phyloP scores from a whole-genome alignment of 2,888 invertebrate species.

The Arenicola marina region DNA sequence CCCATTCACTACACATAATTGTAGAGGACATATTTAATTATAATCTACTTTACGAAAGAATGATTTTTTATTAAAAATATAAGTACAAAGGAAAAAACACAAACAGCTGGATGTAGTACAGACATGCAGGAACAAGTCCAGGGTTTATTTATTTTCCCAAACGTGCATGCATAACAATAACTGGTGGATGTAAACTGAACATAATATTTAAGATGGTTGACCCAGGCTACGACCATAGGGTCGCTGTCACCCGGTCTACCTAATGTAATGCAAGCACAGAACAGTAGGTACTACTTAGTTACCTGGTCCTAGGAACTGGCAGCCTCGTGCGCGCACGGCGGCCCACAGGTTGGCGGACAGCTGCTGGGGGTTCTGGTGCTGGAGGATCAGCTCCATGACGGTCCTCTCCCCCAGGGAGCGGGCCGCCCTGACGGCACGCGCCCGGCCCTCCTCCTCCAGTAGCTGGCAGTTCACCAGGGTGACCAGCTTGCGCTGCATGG shows the following conservation, averaged over 20 bases:
- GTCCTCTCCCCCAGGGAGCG: conserved; percentile 93
- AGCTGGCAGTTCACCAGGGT: conserved; percentile 91
- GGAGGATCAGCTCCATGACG: conserved; percentile 89
- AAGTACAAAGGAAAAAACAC: too few species aligned
- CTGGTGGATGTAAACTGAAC: background rate
- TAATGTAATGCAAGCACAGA: too few species aligned
- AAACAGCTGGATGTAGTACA: too few species aligned
- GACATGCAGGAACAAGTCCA: background rate
- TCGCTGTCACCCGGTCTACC: too few species aligned
- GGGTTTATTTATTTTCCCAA: too few species aligned
- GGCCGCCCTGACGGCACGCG: conserved; percentile 69
- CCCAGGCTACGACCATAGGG: too few species aligned
- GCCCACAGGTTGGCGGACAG: conserved; percentile 94
- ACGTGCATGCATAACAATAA: background rate
- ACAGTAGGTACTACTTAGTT: conserved; percentile 29
- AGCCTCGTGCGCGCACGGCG: conserved; percentile 92
- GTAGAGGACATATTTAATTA: too few species aligned
- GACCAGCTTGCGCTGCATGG: conserved; percentile 94
- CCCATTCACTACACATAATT: too few species aligned
- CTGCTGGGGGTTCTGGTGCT: conserved; percentile 96
- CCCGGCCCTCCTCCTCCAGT: conserved; percentile 77
- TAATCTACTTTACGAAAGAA: too few species aligned
- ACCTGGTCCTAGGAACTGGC: conserved; percentile 95
- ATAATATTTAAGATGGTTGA: too few species aligned
- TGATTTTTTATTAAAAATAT: too few species aligned